A percentile compares a stretch with the other conserved stretches of the same genome.
phyloP scores from a whole-genome alignment of 2,888 invertebrate species.

The Girardia tigrina region DNA sequence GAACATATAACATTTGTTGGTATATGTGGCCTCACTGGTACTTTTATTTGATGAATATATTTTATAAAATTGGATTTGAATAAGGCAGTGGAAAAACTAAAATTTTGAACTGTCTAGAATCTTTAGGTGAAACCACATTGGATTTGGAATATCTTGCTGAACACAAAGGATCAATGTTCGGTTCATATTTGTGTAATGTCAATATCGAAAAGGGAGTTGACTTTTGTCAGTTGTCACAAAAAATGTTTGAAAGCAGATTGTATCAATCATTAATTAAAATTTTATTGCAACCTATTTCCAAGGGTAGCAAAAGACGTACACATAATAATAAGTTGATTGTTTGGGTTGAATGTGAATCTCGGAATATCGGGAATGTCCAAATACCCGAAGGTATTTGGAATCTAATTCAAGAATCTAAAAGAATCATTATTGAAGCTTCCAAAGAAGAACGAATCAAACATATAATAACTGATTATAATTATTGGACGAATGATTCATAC shows the following conservation, averaged over 20 bases:
- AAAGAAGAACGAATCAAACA: background rate
- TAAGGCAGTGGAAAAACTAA: conserved; percentile 26
- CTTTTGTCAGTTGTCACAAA: conserved; percentile 23
- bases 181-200: conserved; percentile 5
- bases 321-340: conserved; percentile 16
- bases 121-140: conserved; percentile 11
- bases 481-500: background rate
- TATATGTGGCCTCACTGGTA: conserved; percentile 20
- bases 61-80: background rate
- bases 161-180: conserved; percentile 34
- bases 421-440: background rate
- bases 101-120: background rate
- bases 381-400: background rate
- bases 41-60: background rate
- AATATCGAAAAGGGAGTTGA: background rate
- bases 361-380: background rate
- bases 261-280: background rate
- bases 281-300: background rate
- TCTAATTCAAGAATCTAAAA: background rate
- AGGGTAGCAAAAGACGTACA: background rate
- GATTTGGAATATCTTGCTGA: conserved; percentile 28
- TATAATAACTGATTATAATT: conserved; percentile 17
- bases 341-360: conserved; percentile 33
- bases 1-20: background rate
- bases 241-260: conserved; percentile 24